Conservation (phyloP, 2,888 invertebrate species). For the Callyntrura guangdongensis region DNA sequence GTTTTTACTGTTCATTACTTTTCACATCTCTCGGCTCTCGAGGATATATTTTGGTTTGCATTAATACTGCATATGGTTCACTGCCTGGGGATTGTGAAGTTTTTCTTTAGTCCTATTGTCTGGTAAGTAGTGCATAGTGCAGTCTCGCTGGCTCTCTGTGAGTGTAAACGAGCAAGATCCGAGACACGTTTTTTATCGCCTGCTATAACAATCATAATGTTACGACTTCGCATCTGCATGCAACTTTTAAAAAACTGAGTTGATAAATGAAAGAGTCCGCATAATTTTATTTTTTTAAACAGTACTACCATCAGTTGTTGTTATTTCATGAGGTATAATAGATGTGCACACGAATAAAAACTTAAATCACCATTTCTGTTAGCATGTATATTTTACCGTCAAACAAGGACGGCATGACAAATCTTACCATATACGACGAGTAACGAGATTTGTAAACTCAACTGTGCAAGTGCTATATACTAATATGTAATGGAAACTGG, state of each 20-base stretch:
- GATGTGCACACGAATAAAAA: neutral
- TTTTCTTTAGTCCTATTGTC: neutral
- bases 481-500: too few relatives aligned
- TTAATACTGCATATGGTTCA: neutral
- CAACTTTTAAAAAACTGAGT: slow-evolving; percentile 27
- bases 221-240: slow-evolving; percentile 51
- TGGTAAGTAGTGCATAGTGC: neutral
- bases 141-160: too few relatives aligned
- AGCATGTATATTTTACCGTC: neutral
- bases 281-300: slow-evolving; percentile 3
- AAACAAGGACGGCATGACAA: neutral
- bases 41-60: neutral
- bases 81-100: neutral
- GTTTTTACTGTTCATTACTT: neutral
- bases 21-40: neutral
- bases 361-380: neutral
- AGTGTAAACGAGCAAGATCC: neutral
- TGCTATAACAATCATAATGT: slow-evolving; percentile 37
- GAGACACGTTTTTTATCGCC: slow-evolving; percentile 23
- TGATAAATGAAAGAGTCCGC: neutral
- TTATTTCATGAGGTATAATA: neutral
- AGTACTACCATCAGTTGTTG: neutral
- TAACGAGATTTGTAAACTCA: too few relatives aligned
- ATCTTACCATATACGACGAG: neutral
- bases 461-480: too few relatives aligned